Conservation (phyloP, 2,888 invertebrate species). For the Sepioteuthis lessoniana region DNA sequence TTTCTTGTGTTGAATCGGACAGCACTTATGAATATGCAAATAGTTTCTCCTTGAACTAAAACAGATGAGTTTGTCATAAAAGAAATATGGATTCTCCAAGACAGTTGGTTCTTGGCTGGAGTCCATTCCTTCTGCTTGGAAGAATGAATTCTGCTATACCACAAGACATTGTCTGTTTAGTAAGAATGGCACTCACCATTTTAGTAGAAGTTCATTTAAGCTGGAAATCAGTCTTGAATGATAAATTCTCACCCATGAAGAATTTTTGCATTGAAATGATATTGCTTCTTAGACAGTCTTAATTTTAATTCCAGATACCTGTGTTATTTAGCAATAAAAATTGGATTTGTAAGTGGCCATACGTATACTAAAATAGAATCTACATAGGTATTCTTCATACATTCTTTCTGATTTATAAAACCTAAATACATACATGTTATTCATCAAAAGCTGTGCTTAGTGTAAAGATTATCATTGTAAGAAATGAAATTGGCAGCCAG, state of each 20-base stretch:
- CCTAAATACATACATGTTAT: too few species aligned
- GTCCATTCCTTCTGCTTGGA: neutral
- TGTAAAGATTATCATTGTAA: too few species aligned
- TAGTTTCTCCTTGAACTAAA: neutral
- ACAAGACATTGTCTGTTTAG: neutral
- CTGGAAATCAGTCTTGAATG: neutral
- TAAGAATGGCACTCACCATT: neutral
- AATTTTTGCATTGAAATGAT: too few species aligned
- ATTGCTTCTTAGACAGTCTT: too few species aligned
- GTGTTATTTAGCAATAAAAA: too few species aligned
- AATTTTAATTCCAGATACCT: too few species aligned
- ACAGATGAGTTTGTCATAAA: slow-evolving; percentile 15
- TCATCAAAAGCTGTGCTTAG: too few species aligned
- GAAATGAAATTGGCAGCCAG: too few species aligned
- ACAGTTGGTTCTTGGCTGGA: neutral
- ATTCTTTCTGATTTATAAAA: too few species aligned
- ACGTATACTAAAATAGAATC: too few species aligned
- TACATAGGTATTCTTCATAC: too few species aligned
- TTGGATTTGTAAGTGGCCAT: too few species aligned
- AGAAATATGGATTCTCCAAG: neutral
- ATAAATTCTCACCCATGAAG: neutral
- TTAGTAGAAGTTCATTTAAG: neutral
- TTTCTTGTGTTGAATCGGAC: neutral
- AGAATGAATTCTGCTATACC: neutral
- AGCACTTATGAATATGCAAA: neutral